A percentile compares a stretch with the other conserved stretches of the same genome.
Conservation (phyloP, 2,888 invertebrate species). For the Diarsia rubi region DNA sequence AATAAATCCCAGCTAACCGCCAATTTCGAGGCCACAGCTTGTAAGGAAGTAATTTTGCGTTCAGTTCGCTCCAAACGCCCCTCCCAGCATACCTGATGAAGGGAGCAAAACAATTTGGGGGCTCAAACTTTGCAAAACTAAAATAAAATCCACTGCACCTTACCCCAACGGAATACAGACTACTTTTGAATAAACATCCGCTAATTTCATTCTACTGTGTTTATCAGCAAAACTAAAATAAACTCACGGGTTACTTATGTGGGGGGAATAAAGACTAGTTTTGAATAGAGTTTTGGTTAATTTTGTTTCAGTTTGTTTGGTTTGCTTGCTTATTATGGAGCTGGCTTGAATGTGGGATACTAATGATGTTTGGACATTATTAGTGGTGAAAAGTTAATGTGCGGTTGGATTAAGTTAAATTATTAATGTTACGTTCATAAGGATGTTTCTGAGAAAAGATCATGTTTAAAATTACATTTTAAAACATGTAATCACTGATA, state of each 20-base stretch:
- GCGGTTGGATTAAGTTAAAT: constrained; percentile 28
- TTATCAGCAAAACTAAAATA: constrained; percentile 57
- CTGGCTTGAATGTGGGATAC: constrained; percentile 44
- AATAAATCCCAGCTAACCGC: constrained; percentile 43
- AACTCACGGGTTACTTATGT: constrained; percentile 43
- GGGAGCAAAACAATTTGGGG: constrained; percentile 73
- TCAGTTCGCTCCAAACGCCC: constrained; percentile 59
- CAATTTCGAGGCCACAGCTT: constrained; percentile 52
- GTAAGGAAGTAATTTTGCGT: constrained; percentile 71
- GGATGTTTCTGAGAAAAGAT: not conserved
- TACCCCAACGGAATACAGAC: constrained; percentile 41
- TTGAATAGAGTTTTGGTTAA: constrained; percentile 46
- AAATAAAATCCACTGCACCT: constrained; percentile 53
- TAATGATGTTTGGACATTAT: constrained; percentile 53
- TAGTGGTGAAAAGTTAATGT: constrained; percentile 42
- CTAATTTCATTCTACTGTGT: constrained; percentile 45
- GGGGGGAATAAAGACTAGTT: constrained; percentile 43
- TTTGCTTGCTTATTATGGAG: constrained; percentile 49
- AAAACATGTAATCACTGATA: no score
- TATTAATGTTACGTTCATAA: not conserved
- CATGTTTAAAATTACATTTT: not conserved
- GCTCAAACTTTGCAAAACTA: constrained; percentile 61
- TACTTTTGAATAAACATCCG: constrained; percentile 50
- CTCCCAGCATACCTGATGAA: constrained; percentile 77
- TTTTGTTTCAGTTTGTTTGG: constrained; percentile 51